Conservation (phyloP, 2,797 vertebrate species). For the Pachyuromys duprasi region DNA sequence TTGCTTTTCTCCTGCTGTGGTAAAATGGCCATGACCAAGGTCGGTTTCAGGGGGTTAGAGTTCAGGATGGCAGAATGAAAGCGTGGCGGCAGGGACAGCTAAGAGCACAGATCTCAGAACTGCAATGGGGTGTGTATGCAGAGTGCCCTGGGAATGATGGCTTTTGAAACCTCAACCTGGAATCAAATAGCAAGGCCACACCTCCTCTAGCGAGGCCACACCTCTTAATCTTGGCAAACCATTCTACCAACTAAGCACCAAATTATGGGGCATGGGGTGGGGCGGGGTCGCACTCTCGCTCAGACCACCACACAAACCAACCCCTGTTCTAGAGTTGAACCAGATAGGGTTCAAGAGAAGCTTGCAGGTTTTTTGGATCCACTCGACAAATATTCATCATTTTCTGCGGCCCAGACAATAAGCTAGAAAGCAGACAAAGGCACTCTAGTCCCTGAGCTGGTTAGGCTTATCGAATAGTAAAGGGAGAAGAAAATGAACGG, state of each 20-base stretch:
- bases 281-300: background rate
- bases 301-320: background rate
- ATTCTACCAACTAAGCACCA: background rate
- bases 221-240: background rate
- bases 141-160: background rate
- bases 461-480: background rate
- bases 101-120: background rate
- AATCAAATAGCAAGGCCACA: background rate
- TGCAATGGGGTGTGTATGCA: background rate
- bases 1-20: background rate
- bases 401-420: background rate
- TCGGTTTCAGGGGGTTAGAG: background rate
- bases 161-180: background rate
- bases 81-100: background rate
- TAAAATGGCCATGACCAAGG: background rate
- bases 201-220: background rate
- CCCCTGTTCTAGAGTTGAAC: background rate
- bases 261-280: background rate
- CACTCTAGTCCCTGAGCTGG: background rate
- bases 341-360: background rate
- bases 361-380: background rate
- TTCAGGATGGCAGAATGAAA: background rate
- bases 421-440: slow-evolving; percentile 2
- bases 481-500: background rate
- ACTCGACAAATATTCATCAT: background rate